These are phyloP conservation scores for Lepidurus couesii DNA, from an alignment of 1,140 invertebrate genomes.

Conservation along the genomic window DNA sequence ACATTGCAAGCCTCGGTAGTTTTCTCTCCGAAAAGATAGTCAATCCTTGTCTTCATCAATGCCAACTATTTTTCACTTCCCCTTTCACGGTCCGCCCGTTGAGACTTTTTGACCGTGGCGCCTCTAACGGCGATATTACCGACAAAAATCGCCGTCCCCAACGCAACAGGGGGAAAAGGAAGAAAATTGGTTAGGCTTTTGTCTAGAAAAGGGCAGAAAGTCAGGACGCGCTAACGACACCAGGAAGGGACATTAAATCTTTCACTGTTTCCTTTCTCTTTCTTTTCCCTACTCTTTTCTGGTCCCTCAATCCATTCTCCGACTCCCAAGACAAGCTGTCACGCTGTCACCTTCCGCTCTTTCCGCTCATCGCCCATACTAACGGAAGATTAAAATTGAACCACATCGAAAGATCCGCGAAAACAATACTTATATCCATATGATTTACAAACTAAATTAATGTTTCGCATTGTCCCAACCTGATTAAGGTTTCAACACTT, in stretches of 20 bases:
- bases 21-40: neutral
- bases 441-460: too few species aligned
- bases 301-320: neutral
- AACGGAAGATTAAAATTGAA: neutral
- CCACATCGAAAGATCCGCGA: neutral
- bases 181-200: neutral
- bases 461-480: too few species aligned
- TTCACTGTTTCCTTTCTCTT: slow-evolving; percentile 10
- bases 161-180: neutral
- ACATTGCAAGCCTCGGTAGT: neutral
- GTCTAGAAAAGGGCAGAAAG: neutral
- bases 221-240: neutral
- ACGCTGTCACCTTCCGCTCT: neutral
- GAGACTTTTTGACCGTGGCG: neutral
- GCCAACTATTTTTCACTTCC: neutral
- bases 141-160: neutral
- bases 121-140: neutral
- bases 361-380: neutral
- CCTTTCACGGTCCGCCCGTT: neutral
- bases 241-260: neutral
- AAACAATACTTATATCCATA: neutral
- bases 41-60: neutral
- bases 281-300: neutral
- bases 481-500: too few species aligned
- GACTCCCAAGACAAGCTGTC: slow-evolving; percentile 5